Conservation (phyloP, 2,797 vertebrate genomes). For the Urophycis tenuis region DNA sequence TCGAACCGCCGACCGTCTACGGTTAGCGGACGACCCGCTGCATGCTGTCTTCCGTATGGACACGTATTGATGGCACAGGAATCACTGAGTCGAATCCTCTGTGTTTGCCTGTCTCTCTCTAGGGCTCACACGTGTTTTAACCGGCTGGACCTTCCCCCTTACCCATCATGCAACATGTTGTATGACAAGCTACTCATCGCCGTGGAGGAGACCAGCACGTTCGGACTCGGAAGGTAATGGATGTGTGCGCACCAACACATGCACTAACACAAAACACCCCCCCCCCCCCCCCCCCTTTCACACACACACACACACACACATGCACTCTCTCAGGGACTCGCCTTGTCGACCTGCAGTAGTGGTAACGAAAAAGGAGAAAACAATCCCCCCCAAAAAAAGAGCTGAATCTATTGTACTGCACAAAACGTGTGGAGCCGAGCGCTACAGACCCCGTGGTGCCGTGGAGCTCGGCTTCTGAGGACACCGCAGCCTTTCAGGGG, state of each 20-base stretch:
- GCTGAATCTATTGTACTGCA: neutral
- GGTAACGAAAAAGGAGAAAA: neutral
- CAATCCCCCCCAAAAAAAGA: neutral
- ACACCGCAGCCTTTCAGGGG: neutral
- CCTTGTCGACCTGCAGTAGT: neutral
- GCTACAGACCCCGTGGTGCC: too few relatives aligned
- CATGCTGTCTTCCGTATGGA: neutral
- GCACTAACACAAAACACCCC: neutral
- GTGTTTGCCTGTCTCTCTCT: neutral
- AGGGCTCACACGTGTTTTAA: slow-evolving; percentile 78
- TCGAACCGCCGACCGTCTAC: too few relatives aligned
- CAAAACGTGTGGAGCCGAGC: neutral
- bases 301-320: slow-evolving; percentile 1
- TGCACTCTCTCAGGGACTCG: neutral
- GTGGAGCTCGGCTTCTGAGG: too few relatives aligned
- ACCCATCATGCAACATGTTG: slow-evolving; percentile 85
- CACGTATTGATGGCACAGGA: neutral
- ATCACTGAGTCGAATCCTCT: neutral
- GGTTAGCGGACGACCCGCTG: too few relatives aligned
- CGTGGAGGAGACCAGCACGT: slow-evolving; percentile 48
- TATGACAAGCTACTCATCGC: slow-evolving; percentile 83
- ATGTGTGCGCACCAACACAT: neutral
- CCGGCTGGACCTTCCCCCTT: slow-evolving; percentile 83
- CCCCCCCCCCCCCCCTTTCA: too few relatives aligned
- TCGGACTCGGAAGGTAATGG: slow-evolving; percentile 8